Base-by-base conservation (phyloP, 1,140 invertebrate genomes). In the Anastatus disparis region DNA sequence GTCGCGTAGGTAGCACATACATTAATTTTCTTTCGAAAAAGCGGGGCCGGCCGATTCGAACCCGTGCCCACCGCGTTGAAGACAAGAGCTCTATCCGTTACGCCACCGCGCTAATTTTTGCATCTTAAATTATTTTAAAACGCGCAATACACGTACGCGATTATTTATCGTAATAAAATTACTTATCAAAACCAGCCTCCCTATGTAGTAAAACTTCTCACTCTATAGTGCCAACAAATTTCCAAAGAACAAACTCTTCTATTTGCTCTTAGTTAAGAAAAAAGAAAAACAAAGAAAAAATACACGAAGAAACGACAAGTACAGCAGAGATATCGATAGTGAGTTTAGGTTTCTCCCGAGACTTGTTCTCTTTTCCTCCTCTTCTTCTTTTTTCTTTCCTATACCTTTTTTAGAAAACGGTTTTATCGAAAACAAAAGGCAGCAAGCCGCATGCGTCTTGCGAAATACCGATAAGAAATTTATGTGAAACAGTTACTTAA, bases 401-500 rank as follows among this genome's bases (percentile, higher is more conserved):
- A 4, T 6, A 10, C 31, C 31, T 10, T 6, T 10, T 35, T 44
- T 15, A 44, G 42, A 15, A 13, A 27, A 29, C 35, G 24, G n/a
- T 55, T 65, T 65, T 65, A 65, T 65, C 63, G 50, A 42, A 48
- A 65, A 55, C 48, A 65, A 65, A 65, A 55, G 38, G 35, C 22
- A 24, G 12, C 1, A 9, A 26, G 29, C 31, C 31, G 31, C 55
- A n/a, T 24, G 56, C 20, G n/a, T 38, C 62, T 64, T 38, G 46
- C 22, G 62, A 64, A 64, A 40, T 46, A 31, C 15, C 35, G 50
- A 65, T 65, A 53, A 65, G 63, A 44, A 65, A 65, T 65, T 55
- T 55, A 65, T 65, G 50, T 55, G 35, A 55, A 65, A 65, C 15
- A 55, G 50, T 65, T 65, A 65, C n/a, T n/a, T n/a, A 64, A 52